phyloP scores from a whole-genome alignment of 2,113 vertebrate genomes.

The Anarrhichthys ocellatus region DNA sequence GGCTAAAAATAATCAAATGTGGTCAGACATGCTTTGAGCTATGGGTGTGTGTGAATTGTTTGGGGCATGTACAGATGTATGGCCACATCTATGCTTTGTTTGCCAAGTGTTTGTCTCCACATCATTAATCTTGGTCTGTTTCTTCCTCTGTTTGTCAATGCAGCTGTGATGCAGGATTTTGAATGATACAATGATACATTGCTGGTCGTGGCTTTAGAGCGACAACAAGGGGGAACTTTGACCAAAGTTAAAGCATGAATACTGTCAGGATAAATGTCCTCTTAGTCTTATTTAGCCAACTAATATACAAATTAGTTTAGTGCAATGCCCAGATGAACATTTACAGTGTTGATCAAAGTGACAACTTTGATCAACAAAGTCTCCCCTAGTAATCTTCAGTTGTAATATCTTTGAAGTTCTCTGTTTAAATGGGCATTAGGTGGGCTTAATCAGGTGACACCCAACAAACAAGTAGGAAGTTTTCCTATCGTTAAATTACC shows the following conservation, averaged over 20 bases:
- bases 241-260: not conserved
- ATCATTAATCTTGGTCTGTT: constrained; percentile 9
- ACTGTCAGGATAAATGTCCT: not conserved
- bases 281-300: not conserved
- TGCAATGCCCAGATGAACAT: not conserved
- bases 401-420: not conserved
- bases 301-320: constrained; percentile 11
- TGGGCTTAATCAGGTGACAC: not conserved
- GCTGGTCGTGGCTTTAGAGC: not conserved
- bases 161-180: constrained; percentile 4
- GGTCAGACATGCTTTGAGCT: constrained; percentile 23
- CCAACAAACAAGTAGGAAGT: not conserved
- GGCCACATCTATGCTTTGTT: constrained; percentile 27
- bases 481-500: not conserved
- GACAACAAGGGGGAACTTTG: not conserved
- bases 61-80: constrained; percentile 23
- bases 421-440: not conserved
- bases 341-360: constrained; percentile 11
- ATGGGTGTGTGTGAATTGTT: constrained; percentile 1
- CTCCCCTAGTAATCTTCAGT: not conserved
- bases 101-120: constrained; percentile 22
- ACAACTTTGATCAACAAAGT: not conserved
- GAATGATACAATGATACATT: not conserved
- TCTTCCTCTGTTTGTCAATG: constrained; percentile 13
- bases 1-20: constrained; percentile 7